phyloP scores from a whole-genome alignment of 2,888 invertebrate species.

The Lasius platythorax region DNA sequence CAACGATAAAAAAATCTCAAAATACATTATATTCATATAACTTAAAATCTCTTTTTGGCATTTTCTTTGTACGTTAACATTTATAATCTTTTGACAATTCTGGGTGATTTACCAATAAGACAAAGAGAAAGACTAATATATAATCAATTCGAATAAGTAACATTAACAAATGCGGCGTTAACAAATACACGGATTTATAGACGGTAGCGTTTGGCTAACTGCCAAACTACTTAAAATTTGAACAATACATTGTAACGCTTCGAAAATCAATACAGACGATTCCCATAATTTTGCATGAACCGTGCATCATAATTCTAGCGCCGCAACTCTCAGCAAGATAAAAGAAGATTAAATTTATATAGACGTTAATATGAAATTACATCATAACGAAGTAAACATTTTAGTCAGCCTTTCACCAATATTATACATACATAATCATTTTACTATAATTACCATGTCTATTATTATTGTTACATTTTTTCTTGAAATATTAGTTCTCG shows the following conservation, averaged over 20 bases:
- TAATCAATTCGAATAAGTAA: conserved; percentile 21
- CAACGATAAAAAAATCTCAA: not conserved
- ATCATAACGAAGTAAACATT: conserved; percentile 20
- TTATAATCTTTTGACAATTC: conserved; percentile 15
- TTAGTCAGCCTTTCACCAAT: not conserved
- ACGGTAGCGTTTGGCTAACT: conserved; percentile 31
- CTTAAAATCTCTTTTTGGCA: not conserved
- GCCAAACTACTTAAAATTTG: conserved; percentile 52
- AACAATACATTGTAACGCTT: conserved; percentile 46
- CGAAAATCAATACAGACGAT: conserved; percentile 47
- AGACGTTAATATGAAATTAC: conserved; percentile 48
- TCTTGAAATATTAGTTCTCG: not conserved
- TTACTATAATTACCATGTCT: not conserved
- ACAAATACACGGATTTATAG: conserved; percentile 44
- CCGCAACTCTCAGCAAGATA: conserved; percentile 25
- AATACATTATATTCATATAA: not conserved
- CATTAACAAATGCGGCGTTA: conserved; percentile 30
- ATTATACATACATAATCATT: not conserved
- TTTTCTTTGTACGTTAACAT: not conserved
- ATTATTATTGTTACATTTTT: not conserved
- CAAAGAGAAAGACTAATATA: not conserved
- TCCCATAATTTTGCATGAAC: conserved; percentile 42
- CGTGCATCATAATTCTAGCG: conserved; percentile 27
- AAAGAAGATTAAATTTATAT: conserved; percentile 45
- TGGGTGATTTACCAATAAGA: not conserved